Evolutionary conservation across 1,140 invertebrate genomes (phyloP).

Genomic region (Drosophila pseudoananassae): DNA sequence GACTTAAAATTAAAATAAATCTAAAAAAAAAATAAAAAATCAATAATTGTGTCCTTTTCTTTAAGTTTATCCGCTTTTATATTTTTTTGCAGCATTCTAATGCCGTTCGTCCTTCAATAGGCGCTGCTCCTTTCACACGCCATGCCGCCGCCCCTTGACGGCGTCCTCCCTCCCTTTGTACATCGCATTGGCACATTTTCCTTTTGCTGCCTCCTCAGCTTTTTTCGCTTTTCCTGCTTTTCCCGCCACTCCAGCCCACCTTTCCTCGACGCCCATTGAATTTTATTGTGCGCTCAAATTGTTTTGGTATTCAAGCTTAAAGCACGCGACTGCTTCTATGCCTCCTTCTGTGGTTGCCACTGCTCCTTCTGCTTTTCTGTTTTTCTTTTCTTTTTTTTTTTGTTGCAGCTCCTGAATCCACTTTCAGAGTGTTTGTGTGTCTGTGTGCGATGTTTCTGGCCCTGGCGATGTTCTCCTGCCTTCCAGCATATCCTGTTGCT

Average conservation of each 20-base stretch:
- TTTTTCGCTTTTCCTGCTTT: constrained; percentile 19
- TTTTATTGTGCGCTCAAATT: constrained; percentile 81
- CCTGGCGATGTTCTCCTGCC: constrained; percentile 64
- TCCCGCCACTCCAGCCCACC: constrained; percentile 15
- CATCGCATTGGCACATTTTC: constrained; percentile 65
- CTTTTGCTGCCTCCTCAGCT: constrained; percentile 57
- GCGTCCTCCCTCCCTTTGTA: constrained; percentile 19
- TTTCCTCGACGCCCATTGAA: constrained; percentile 62
- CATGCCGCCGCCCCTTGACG: constrained; percentile 32
- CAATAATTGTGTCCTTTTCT: constrained; percentile 2
- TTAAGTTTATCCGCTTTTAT: constrained; percentile 23
- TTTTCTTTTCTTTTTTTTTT: constrained; percentile 6
- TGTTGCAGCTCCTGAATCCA: constrained; percentile 3
- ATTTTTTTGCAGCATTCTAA: constrained; percentile 69
- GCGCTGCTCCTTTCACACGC: constrained; percentile 77
- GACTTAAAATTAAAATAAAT: background rate
- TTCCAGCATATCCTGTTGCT: constrained; percentile 81
- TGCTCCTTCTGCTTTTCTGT: constrained; percentile 10
- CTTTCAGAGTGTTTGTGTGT: background rate
- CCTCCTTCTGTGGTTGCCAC: constrained; percentile 19
- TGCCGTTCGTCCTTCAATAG: constrained; percentile 74
- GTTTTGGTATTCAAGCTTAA: constrained; percentile 82
- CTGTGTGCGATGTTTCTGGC: constrained; percentile 61
- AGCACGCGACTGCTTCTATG: constrained; percentile 68
- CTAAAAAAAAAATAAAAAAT: background rate